These are phyloP conservation scores for Anoplius nigerrimus DNA, from an alignment of 2,888 invertebrate species.

Conservation along the genomic window DNA sequence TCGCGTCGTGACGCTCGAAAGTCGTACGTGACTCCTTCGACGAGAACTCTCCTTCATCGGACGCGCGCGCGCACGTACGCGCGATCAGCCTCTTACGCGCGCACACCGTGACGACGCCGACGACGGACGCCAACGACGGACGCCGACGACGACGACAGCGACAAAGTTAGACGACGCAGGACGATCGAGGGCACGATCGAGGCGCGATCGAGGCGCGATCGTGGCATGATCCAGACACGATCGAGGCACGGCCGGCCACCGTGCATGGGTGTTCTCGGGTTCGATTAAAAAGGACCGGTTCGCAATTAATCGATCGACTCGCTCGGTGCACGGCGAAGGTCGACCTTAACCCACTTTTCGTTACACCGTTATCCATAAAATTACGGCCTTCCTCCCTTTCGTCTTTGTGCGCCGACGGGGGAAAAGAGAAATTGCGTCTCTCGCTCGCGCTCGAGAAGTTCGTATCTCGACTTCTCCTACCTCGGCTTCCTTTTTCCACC, in stretches of 20 bases:
- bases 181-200: too few species aligned
- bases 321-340: conserved; percentile 10
- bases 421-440: too few species aligned
- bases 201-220: not conserved
- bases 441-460: too few species aligned
- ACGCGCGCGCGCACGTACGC: not conserved
- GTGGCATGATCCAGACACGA: not conserved
- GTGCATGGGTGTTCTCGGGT: conserved; percentile 4
- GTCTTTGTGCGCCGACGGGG: not conserved
- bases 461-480: not conserved
- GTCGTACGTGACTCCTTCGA: not conserved
- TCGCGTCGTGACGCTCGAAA: not conserved
- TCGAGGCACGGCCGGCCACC: not conserved
- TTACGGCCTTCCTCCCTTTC: conserved; percentile 21
- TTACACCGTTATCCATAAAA: conserved; percentile 41
- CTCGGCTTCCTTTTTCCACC: not conserved
- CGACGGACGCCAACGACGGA: not conserved
- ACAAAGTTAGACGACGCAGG: not conserved
- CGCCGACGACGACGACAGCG: not conserved
- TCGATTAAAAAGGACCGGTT: conserved; percentile 54
- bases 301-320: conserved; percentile 48
- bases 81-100: not conserved
- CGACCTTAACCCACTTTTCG: conserved; percentile 52
- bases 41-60: not conserved
- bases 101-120: too few species aligned